Evolutionary conservation across 2,113 vertebrate genomes (phyloP).

Genomic region (Heptranchias perlo): DNA sequence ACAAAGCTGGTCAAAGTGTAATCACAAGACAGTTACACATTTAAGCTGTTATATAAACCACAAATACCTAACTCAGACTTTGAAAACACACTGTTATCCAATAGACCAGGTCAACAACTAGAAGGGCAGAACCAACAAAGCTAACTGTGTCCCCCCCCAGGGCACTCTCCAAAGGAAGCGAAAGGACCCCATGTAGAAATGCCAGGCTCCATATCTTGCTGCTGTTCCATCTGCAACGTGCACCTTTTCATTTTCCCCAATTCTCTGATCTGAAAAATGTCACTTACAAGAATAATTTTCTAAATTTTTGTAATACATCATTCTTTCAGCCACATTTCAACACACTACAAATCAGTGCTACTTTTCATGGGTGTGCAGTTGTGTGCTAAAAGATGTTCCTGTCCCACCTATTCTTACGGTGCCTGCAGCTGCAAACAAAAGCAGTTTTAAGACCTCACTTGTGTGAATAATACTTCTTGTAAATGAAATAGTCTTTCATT

Average conservation of each 20-base stretch:
- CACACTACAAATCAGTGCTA: background rate
- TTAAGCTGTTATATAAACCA: background rate
- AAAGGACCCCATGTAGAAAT: background rate
- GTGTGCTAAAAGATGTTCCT: background rate
- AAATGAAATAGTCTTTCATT: too few species aligned
- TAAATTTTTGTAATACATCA: background rate
- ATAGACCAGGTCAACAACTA: background rate
- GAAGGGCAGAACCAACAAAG: background rate
- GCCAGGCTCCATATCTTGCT: background rate
- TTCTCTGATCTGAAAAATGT: background rate
- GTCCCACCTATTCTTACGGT: background rate
- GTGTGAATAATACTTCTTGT: background rate
- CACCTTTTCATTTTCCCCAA: background rate
- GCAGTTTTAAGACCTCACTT: background rate
- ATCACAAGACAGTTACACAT: background rate
- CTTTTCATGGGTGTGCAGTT: background rate
- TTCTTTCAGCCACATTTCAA: background rate
- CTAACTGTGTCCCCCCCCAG: background rate
- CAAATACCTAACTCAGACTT: background rate
- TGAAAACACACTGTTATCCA: background rate
- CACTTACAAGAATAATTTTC: background rate
- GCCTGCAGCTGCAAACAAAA: background rate
- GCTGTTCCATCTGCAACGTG: background rate
- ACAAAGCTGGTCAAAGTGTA: background rate
- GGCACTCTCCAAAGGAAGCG: background rate